phyloP scores from a whole-genome alignment of 2,888 invertebrate genomes.

The Gymnocheta viridis region DNA sequence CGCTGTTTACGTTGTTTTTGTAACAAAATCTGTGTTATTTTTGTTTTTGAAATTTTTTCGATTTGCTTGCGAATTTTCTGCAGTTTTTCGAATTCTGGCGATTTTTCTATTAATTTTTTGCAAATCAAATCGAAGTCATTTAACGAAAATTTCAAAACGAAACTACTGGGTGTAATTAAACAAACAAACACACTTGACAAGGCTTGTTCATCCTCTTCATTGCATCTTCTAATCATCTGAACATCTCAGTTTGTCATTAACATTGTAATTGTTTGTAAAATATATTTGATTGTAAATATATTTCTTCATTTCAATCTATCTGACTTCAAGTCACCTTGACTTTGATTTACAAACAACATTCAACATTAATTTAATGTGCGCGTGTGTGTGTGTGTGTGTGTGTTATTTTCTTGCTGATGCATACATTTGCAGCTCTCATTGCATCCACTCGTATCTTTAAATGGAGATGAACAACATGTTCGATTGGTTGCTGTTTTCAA shows the following conservation, averaged over 20 bases:
- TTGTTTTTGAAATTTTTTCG: too few relatives aligned
- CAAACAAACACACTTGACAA: background rate
- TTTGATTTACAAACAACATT: slow-evolving; percentile 42
- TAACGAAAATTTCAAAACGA: background rate
- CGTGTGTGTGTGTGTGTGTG: background rate
- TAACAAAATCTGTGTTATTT: too few relatives aligned
- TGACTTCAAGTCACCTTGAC: slow-evolving; percentile 59
- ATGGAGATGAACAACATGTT: slow-evolving; percentile 45
- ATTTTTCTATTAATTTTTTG: too few relatives aligned
- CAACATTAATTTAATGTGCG: slow-evolving; percentile 15
- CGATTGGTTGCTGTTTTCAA: slow-evolving; percentile 22
- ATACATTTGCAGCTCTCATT: background rate
- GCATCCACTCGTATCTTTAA: slow-evolving; percentile 18
- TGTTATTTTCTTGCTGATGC: background rate
- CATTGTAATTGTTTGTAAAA: slow-evolving; percentile 15
- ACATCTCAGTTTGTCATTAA: slow-evolving; percentile 18
- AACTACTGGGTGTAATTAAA: slow-evolving; percentile 1
- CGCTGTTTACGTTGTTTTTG: too few relatives aligned
- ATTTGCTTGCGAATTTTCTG: too few relatives aligned
- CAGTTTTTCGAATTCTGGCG: too few relatives aligned
- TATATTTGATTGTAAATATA: slow-evolving; percentile 23
- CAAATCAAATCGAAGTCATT: too few relatives aligned
- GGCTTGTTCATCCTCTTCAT: background rate
- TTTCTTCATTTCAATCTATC: background rate
- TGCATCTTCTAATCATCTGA: slow-evolving; percentile 35